Percentiles rank a stretch among this genome's conserved stretches.
These are phyloP conservation scores for Plectrocnemia conspersa DNA, from an alignment of 1,140 invertebrate genomes.

Conservation along the genomic window DNA sequence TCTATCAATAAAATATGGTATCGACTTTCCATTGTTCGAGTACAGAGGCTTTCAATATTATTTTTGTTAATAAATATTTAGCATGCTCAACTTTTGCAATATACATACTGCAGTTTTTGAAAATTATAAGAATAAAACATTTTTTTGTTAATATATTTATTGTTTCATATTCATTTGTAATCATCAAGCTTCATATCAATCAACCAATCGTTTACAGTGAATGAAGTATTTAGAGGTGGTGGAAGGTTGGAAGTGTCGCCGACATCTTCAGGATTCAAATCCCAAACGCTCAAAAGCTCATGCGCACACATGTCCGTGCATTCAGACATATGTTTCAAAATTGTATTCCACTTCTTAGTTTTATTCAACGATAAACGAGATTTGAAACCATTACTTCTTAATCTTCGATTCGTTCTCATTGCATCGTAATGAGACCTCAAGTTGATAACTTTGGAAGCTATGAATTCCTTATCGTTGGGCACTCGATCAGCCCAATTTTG, in stretches of 20 bases:
- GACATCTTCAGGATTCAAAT: slow-evolving; percentile 10
- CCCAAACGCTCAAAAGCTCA: slow-evolving; percentile 28
- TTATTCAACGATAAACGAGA: too few species aligned
- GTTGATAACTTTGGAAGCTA: slow-evolving; percentile 12
- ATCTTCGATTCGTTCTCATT: slow-evolving; percentile 3
- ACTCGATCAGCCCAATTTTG: slow-evolving; percentile 10
- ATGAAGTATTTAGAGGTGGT: slow-evolving; percentile 16
- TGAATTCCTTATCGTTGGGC: slow-evolving; percentile 13
- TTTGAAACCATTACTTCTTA: too few species aligned
- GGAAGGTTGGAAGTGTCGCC: slow-evolving; percentile 1
- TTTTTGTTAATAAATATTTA: too few species aligned
- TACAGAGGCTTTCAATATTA: too few species aligned
- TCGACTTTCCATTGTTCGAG: too few species aligned
- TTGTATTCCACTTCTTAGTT: slow-evolving; percentile 21
- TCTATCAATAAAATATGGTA: too few species aligned
- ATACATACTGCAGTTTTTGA: too few species aligned
- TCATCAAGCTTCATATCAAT: not conserved
- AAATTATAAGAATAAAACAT: too few species aligned
- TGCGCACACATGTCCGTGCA: slow-evolving; percentile 27
- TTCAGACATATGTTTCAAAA: slow-evolving; percentile 12
- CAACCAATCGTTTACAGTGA: slow-evolving; percentile 24
- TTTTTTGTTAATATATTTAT: too few species aligned
- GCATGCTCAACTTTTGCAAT: too few species aligned
- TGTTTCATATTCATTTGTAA: too few species aligned
- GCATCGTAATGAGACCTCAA: slow-evolving; percentile 2